Conservation (phyloP, 30 jellyfish, hydroid and myxozoan genomes). For the Hydractinia echinata region DNA sequence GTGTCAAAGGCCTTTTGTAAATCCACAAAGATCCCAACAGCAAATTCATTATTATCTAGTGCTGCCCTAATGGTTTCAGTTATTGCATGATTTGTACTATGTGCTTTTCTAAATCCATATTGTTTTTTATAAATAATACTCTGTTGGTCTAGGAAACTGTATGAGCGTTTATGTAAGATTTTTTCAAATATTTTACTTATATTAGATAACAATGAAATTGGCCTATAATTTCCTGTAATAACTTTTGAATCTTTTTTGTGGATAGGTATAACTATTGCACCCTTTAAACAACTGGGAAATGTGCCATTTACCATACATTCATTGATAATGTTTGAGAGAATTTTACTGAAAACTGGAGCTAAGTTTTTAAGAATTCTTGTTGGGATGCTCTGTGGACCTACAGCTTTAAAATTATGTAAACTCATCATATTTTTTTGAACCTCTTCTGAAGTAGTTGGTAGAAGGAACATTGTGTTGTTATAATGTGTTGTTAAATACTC, state of each 20-base stretch:
- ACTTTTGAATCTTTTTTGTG: slow-evolving; percentile 7
- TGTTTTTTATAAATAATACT: not conserved
- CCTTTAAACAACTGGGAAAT: slow-evolving; percentile 10
- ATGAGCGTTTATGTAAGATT: not conserved
- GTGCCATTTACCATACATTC: slow-evolving; percentile 23
- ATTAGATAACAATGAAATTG: slow-evolving; percentile 9
- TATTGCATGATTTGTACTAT: slow-evolving; percentile 11
- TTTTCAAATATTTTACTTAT: slow-evolving; percentile 13
- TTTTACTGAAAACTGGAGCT: not conserved
- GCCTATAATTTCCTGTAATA: not conserved
- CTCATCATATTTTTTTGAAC: not conserved
- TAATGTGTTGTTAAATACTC: not conserved
- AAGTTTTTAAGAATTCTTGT: slow-evolving; percentile 26
- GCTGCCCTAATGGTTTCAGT: not conserved
- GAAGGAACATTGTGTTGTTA: not conserved
- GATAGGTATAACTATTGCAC: not conserved
- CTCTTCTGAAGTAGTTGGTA: not conserved
- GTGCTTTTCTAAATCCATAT: slow-evolving; percentile 3
- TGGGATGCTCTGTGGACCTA: slow-evolving; percentile 50
- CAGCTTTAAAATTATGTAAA: slow-evolving; percentile 11
- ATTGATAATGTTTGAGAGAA: too few species aligned
- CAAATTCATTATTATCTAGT: not conserved
- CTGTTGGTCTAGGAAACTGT: not conserved
- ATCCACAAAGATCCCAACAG: too few species aligned
- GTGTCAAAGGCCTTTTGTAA: too few species aligned